These are phyloP conservation scores for Coreoperca whiteheadi DNA, from an alignment of 2,113 vertebrate genomes.

Conservation along the genomic window DNA sequence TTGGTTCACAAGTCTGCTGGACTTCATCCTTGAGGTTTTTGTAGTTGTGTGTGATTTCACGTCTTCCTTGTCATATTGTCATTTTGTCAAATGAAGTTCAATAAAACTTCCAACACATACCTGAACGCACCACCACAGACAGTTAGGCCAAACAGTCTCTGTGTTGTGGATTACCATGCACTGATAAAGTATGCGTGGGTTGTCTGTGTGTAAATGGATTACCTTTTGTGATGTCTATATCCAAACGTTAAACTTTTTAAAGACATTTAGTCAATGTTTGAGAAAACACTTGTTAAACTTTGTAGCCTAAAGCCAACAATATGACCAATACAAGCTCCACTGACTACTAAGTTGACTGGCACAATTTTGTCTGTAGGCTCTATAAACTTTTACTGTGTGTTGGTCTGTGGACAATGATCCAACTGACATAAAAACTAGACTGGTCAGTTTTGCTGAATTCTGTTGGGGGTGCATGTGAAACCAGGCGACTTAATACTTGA, in stretches of 20 bases:
- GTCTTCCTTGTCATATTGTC: background rate
- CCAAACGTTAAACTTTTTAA: background rate
- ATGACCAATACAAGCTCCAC: constrained; percentile 6
- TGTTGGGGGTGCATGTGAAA: constrained; percentile 22
- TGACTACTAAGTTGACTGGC: constrained; percentile 12
- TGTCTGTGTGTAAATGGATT: background rate
- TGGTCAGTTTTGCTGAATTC: constrained; percentile 13
- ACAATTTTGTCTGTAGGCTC: constrained; percentile 12
- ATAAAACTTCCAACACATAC: background rate
- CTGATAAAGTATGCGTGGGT: background rate
- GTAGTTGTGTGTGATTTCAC: background rate
- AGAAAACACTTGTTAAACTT: background rate
- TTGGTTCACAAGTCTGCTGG: background rate
- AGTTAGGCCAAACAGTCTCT: background rate
- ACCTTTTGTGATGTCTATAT: background rate
- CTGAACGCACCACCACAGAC: background rate
- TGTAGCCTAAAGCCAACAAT: constrained; percentile 7
- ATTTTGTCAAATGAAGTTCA: too few species aligned
- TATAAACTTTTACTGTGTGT: constrained; percentile 45
- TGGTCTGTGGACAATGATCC: constrained; percentile 41
- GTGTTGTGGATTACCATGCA: background rate
- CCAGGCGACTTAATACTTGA: constrained; percentile 17
- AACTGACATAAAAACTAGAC: constrained; percentile 15
- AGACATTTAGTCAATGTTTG: background rate
- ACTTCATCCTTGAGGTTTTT: background rate